Base-by-base conservation (phyloP, 2,888 invertebrate species). In the Gisinianus flammeolus region DNA sequence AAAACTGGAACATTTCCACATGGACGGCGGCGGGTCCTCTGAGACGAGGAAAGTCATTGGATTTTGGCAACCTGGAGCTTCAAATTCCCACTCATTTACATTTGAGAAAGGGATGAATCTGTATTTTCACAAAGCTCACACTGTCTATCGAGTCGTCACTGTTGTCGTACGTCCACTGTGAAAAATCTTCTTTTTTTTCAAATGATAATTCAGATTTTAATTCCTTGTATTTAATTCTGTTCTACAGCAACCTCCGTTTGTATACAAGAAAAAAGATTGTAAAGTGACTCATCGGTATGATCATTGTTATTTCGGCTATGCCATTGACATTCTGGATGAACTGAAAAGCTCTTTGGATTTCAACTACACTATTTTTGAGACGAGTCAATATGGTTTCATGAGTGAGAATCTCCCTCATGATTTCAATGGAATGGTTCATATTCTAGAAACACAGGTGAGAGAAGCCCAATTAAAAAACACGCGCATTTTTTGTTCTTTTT, bases 291-390 rank as follows among this genome's bases (percentile, higher is more conserved):
- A 85, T 73, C 83, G 89, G 83, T 85, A 86, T 68, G 80, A 86
- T 79, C 79, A 87, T 0, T 85, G 86, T 52, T 89, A 86, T 85
- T 85, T 86, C 10, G 74, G 74, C 8, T 74, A 74, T 35, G 98
- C 97, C 87, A 95, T 98, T 80, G 98, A 98, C 86, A 89, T 98
- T 26, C 92, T 98, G 54, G 91, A 96, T 85, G 92, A 94, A 87
- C 95, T 98, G 77, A 91, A 93, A 44, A 90, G 92, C 78, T 91
- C 93, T 74, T 30, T 67, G 67, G 31, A 67, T 10, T 97, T 98
- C 86, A 95, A 96, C 85, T 98, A 97, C 87, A 95, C 94, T 85
- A 93, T 97, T 81, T 54, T 78, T n/a, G 78, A 80, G 70, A 82
- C 82, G 0, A 90, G 91, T 72, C 91, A 94, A 78, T 97, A 94